phyloP scores from a whole-genome alignment of 2,888 invertebrate genomes.

The Pyrrhia umbra region DNA sequence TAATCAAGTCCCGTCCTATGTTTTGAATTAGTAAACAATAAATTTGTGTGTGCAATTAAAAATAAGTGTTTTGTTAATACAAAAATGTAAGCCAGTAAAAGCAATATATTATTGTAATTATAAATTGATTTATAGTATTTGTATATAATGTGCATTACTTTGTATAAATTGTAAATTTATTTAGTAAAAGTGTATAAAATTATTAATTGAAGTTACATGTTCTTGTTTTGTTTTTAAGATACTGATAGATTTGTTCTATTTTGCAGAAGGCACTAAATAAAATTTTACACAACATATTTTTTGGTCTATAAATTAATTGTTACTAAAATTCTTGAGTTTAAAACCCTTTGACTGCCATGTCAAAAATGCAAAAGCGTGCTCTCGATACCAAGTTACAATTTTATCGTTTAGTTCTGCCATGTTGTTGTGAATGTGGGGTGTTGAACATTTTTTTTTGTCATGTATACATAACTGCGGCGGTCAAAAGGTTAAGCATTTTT shows the following conservation, averaged over 20 bases:
- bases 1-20: conserved; percentile 59
- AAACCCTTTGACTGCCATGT: too few species aligned
- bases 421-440: too few species aligned
- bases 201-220: conserved; percentile 32
- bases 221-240: conserved; percentile 39
- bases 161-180: conserved; percentile 69
- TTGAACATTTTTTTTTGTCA: too few species aligned
- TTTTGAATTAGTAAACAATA: conserved; percentile 44
- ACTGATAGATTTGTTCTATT: conserved; percentile 40
- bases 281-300: conserved; percentile 21
- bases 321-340: neutral
- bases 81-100: conserved; percentile 61
- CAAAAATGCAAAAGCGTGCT: too few species aligned
- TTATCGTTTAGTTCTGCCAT: too few species aligned
- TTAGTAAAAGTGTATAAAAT: conserved; percentile 40
- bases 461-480: too few species aligned
- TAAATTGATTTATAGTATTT: conserved; percentile 59
- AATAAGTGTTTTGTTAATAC: conserved; percentile 41
- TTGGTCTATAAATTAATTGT: neutral
- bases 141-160: conserved; percentile 66
- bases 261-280: conserved; percentile 47
- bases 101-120: conserved; percentile 64
- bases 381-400: too few species aligned
- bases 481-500: conserved; percentile 10
- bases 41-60: conserved; percentile 45